Conservation (phyloP, 2,113 vertebrate genomes). For the Eupsittula cactorum region DNA sequence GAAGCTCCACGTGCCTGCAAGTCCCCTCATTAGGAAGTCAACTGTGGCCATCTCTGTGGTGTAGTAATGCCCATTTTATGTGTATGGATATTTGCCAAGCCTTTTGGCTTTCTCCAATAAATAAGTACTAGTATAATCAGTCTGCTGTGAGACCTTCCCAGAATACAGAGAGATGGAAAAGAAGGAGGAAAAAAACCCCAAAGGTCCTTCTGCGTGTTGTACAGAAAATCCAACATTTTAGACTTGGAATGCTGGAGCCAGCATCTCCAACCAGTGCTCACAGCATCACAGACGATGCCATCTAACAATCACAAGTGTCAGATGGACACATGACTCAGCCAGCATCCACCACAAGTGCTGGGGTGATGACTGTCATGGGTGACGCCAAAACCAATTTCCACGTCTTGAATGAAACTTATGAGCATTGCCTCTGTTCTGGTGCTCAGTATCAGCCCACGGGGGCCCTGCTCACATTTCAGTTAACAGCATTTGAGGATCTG, state of each 20-base stretch:
- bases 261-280: neutral
- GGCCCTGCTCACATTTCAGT: neutral
- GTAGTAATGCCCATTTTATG: neutral
- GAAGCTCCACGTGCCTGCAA: fast-evolving
- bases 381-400: neutral
- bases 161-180: neutral
- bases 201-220: neutral
- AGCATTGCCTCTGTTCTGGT: neutral
- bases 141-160: neutral
- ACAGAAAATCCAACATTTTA: neutral
- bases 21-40: neutral
- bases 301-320: fast-evolving
- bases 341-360: neutral
- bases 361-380: fast-evolving
- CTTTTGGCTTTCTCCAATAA: neutral
- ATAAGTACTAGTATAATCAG: neutral
- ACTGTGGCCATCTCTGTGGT: fast-evolving
- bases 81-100: neutral
- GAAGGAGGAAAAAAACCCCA: neutral
- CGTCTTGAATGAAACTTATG: neutral
- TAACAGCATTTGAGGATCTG: neutral
- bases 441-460: neutral
- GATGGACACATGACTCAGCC: fast-evolving
- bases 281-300: neutral
- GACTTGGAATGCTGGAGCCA: neutral